Base-by-base conservation (phyloP, 2,797 vertebrate species). In the Eidolon dupreanum region DNA sequence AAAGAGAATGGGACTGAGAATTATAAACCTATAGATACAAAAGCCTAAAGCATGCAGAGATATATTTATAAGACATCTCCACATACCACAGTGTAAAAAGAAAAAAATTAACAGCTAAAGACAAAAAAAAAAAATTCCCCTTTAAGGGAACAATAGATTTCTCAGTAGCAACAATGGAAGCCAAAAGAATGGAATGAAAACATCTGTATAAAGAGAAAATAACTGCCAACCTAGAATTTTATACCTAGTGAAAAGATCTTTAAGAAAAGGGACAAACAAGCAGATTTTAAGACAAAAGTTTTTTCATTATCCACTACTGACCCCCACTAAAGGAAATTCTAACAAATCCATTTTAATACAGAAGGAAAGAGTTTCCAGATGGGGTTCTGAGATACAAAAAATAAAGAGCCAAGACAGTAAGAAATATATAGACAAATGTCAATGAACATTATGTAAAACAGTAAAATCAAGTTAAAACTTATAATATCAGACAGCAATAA, bases 321-420 rank as follows among this genome's bases (percentile, higher is more conserved):
- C 28, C 49, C 5, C 51, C 24, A 77, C 11, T 81, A 68, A 83
- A 33, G 71, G 28, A 73, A 82, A 68, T 59, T 78, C 9, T 75
- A 70, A 93, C 68, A 41, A 86, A 59, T 43, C 3, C 38, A 33
- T 43, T 41, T 90, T 68, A 59, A 83, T 94, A 38, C 7, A 41
- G 68, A 90, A 84, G 66, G n/a, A 65, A 49, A 65, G 8, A 66
- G 59, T 36, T 61, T 20, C 38, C 71, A 85, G 31, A 38, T 59
- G 57, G 73, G 8, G 65, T 82, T 90, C n/a, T 87, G 68, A 82
- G 59, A 46, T 90, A 63, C 24, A 59, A 95, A 84, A 68, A 88
- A 51, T 31, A 19, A 68, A 61, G 49, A 75, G 10, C 82, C 75
- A 93, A 90, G 20, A 19, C 15, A 24, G 2, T 81, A 84, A 33